Percentiles rank a stretch among this genome's conserved stretches.
Evolutionary conservation across 2,113 vertebrate genomes (phyloP).

Genomic region (Psettodes erumei): DNA sequence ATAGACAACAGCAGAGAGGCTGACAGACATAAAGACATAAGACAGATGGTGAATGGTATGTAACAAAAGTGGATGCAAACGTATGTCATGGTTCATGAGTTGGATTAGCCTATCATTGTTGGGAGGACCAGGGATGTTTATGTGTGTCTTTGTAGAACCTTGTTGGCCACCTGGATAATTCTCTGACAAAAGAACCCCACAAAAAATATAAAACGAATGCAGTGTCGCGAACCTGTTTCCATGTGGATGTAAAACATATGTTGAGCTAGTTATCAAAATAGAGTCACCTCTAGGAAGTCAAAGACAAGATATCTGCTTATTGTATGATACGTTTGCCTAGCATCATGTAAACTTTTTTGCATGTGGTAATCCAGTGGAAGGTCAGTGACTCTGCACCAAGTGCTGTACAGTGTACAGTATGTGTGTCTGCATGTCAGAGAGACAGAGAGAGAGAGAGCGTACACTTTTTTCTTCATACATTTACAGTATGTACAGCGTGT

Average conservation of each 20-base stretch:
- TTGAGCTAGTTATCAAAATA: neutral
- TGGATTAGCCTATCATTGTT: neutral
- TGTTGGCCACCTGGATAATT: too few relatives aligned
- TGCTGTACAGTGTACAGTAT: neutral
- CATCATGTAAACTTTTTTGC: constrained; percentile 53
- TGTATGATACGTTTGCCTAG: constrained; percentile 42
- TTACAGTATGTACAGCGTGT: constrained; percentile 25
- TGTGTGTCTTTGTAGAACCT: neutral
- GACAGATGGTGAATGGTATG: too few relatives aligned
- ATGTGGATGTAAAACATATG: neutral
- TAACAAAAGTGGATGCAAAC: neutral
- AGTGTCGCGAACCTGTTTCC: constrained; percentile 29
- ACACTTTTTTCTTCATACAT: neutral
- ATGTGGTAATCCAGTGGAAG: constrained; percentile 53
- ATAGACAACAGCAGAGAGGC: too few relatives aligned
- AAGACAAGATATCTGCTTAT: constrained; percentile 6
- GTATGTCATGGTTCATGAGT: neutral
- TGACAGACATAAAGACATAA: too few relatives aligned
- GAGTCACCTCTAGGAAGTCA: constrained; percentile 9
- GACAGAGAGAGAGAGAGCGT: neutral
- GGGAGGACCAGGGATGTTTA: neutral
- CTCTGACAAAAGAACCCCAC: neutral
- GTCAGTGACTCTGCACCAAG: constrained; percentile 20
- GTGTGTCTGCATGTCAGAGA: constrained; percentile 11
- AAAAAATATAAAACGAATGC: constrained; percentile 21